Base-by-base conservation (phyloP, 2,797 vertebrate genomes). In the Rhynchotus rufescens region DNA sequence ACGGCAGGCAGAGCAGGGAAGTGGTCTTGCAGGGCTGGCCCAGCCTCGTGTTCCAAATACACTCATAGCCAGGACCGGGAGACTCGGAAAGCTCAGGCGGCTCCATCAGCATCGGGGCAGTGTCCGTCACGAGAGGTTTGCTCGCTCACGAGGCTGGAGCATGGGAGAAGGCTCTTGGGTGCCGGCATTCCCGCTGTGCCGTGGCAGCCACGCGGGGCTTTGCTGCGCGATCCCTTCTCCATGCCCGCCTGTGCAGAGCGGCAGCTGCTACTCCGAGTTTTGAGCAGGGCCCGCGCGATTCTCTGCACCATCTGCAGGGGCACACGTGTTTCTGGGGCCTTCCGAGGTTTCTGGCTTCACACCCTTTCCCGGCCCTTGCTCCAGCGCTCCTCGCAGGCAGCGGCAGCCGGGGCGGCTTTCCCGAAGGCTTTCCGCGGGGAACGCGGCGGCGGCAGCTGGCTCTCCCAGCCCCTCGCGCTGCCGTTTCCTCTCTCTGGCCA, bases 401-500 rank as follows among this genome's bases (percentile, higher is more conserved):
- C 4, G 6, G 78, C 84, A 65, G 62, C 52, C 5, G 7, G 74
- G 16, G 59, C 34, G 32, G 69, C 74, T n/a, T 49, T 90, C 84
- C 80, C 73, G 57, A 91, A 56, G 66, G 84, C 93, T 91, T 54
- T 92, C 75, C 85, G 86, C 22, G 47, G 77, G 90, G 93, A 90
- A 71, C 61, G 82, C 78, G 52, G 80, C 54, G 16, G n/a, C 95
- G 94, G 93, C 95, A 95, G 82, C 95, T 4, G n/a, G 73, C 93
- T 95, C 73, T 20, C 69, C 80, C 71, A 80, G 80, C 87, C 90
- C 79, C 83, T 68, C 92, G 96, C 4, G 4, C 91, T 2, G 21
- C 89, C 92, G 67, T 95, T 97, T 95, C 86, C 84, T 45, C 92
- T 82, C 96, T 94, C 82, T 88, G 95, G 86, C 91, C 75, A 45